These are phyloP conservation scores for Physocephala rufipes DNA, from an alignment of 2,888 invertebrate species.

Conservation along the genomic window DNA sequence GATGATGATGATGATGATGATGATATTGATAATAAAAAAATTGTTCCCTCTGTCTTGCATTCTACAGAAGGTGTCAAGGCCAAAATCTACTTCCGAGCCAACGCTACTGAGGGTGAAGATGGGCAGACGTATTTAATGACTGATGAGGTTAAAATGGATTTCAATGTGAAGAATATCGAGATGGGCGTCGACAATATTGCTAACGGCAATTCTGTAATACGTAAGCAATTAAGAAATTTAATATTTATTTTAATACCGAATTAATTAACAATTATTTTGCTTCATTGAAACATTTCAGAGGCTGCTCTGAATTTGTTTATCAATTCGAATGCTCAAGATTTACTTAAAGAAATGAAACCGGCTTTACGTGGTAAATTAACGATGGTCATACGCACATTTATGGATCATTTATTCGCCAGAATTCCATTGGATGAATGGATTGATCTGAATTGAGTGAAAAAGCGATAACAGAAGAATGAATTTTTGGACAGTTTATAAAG, in stretches of 20 bases:
- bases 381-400: slow-evolving; percentile 77
- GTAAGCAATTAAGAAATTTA: slow-evolving; percentile 72
- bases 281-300: slow-evolving; percentile 68
- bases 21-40: not conserved
- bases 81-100: slow-evolving; percentile 83
- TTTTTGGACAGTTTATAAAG: too few species aligned
- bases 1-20: not conserved
- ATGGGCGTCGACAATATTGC: slow-evolving; percentile 89
- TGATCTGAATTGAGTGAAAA: slow-evolving; percentile 54
- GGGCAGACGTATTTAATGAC: slow-evolving; percentile 76
- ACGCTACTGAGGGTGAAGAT: slow-evolving; percentile 70
- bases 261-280: slow-evolving; percentile 15
- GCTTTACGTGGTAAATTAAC: slow-evolving; percentile 80
- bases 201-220: slow-evolving; percentile 81
- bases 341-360: slow-evolving; percentile 88
- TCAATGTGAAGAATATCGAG: slow-evolving; percentile 81
- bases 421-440: slow-evolving; percentile 85
- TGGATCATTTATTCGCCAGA: slow-evolving; percentile 78
- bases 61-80: slow-evolving; percentile 80
- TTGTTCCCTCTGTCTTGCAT: not conserved
- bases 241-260: not conserved
- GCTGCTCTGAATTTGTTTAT: slow-evolving; percentile 87
- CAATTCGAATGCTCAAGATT: slow-evolving; percentile 84
- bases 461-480: not conserved
- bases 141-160: slow-evolving; percentile 85